Evolutionary conservation across 2,113 vertebrate genomes (phyloP), one percentile per base, ranked within the genome.

Genomic region (Cavia aperea): DNA sequence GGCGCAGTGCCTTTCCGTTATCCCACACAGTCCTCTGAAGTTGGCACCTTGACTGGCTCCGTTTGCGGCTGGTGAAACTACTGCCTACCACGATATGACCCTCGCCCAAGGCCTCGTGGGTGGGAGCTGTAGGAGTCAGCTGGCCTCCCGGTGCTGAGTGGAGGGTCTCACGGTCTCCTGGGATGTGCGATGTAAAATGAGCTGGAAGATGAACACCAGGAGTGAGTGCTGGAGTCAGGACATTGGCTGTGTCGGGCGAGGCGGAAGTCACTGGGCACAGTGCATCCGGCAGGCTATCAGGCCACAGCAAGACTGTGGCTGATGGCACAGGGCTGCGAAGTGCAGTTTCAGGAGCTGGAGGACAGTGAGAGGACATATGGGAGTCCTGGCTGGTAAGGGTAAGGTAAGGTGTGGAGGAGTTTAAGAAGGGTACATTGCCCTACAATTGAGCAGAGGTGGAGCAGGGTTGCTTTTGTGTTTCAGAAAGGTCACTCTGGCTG

Each of bases 371-470:
- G 7, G 36, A 46, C 33, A 29, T 14, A 36, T 8, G n/a, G 36
- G 49, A n/a, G 29, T 15, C 56, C 10, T 11, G 16, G 91, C 43
- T 21, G 26, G 18, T 26, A 68, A 21, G 26, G 62, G 33, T 66
- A 23, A 46, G 33, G 23, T 7, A 31, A 62, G 87, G 58, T 70
- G 46, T 1, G 62, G 79, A 65, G 60, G 51, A 33, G 29, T 18
- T 86, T 26, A 4, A 18, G 49, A 60, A 60, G 12, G 31, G 0
- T 19, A 4, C 51, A 51, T 46, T 11, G 2, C 56, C 81, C 16
- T 33, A 0, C 6, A 0, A 0, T 36, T 24, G 33, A 77, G 79
- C 31, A 56, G 56, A 68, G 51, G 36, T 4, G 2, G 19, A 31
- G 7, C 21, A 1, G 12, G 7, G 46, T 21, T 66, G 60, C 4